phyloP scores from a whole-genome alignment of 2,797 vertebrate genomes.

The Mus caroli region DNA sequence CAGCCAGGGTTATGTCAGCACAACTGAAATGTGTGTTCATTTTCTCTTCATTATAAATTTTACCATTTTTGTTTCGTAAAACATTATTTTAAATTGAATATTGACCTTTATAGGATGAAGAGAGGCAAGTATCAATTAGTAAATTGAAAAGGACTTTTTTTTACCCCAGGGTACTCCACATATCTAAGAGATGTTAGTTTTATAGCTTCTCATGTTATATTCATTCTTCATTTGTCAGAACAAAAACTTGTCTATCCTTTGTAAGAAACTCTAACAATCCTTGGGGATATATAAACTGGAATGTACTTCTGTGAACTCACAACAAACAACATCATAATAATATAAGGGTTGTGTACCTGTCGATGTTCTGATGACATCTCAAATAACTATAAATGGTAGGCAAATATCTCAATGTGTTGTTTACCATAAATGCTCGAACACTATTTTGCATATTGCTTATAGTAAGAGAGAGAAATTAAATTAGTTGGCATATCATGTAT shows the following conservation, averaged over 20 bases:
- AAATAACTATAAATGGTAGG: neutral
- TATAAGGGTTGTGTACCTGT: neutral
- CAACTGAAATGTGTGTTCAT: neutral
- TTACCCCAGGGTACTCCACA: neutral
- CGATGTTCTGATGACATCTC: neutral
- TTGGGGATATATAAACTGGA: neutral
- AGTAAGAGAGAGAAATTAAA: neutral
- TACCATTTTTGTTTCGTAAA: constrained; percentile 34
- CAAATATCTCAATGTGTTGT: constrained; percentile 10
- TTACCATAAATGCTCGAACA: constrained; percentile 18
- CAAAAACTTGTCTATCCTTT: constrained; percentile 13
- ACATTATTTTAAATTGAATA: neutral
- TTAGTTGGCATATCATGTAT: neutral
- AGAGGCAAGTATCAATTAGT: neutral
- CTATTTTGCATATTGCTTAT: neutral
- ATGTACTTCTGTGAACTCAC: neutral
- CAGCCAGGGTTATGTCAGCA: neutral
- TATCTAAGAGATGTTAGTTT: neutral
- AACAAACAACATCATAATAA: neutral
- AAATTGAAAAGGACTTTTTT: neutral
- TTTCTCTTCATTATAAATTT: neutral
- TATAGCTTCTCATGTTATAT: constrained; percentile 9
- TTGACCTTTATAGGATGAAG: neutral
- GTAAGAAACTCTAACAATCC: constrained; percentile 17
- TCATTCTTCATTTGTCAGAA: constrained; percentile 38